A percentile compares a stretch with the other conserved stretches of the same genome.
Conservation (phyloP, 2,113 vertebrate genomes). For the Rhipidura dahli region DNA sequence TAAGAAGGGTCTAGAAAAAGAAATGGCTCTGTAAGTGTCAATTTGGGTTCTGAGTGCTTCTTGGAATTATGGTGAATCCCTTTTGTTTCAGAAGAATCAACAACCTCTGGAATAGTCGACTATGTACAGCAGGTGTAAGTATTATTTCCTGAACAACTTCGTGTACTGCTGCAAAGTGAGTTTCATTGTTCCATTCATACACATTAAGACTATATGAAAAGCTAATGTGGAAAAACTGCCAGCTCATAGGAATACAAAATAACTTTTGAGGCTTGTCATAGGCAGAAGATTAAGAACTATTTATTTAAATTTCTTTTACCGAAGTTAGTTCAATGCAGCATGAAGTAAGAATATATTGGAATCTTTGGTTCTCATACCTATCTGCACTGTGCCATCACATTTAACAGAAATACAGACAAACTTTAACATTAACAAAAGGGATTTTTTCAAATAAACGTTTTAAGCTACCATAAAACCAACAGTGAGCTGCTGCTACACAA, state of each 20-base stretch:
- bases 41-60: neutral
- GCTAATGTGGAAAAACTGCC: neutral
- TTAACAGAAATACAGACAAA: neutral
- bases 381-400: neutral
- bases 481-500: neutral
- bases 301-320: neutral
- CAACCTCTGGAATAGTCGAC: neutral
- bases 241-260: neutral
- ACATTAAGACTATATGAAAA: neutral
- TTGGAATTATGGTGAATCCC: neutral
- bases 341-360: neutral
- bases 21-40: neutral
- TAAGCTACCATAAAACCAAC: neutral
- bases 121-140: neutral
- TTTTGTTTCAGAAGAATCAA: slow-evolving; percentile 21
- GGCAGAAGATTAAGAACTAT: neutral
- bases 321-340: neutral
- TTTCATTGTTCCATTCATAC: neutral
- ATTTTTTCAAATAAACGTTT: neutral
- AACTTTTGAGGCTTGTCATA: neutral
- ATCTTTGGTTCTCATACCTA: neutral
- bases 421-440: neutral
- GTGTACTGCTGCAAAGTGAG: neutral
- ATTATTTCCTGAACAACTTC: neutral
- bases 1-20: slow-evolving; percentile 41